Evolutionary conservation across 2,888 invertebrate species (phyloP), one percentile per base, ranked within the genome.

Genomic region (Epinotia nisella): DNA sequence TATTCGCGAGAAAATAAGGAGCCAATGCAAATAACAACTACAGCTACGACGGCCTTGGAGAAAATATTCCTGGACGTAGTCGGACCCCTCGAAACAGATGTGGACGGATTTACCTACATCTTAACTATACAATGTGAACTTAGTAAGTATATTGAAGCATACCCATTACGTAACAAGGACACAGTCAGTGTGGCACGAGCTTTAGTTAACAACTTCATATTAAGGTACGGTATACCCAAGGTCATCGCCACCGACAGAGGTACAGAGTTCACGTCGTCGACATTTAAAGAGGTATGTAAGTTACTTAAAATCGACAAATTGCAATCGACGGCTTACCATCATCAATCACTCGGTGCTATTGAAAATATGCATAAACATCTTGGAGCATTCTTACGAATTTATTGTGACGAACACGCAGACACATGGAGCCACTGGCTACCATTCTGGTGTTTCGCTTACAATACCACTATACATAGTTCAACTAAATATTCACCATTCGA

Each of bases 401-500:
- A 64, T n/a, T 51, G n/a, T 29, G 19, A 64, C 24, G 51, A 51
- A 29, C 51, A 35, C 41, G 35, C 56, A n/a, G 45, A 55, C 13
- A 49, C 61, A 3, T 78, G 78, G 76, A 70, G 73, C 19, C 13
- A 39, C 0, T 78, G 78, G 77, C 10, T 77, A 72, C 76, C 74
- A 10, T 78, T 64, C 49, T 77, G 77, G 77, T 74, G 71, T 64
- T 78, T 77, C 51, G 13, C 73, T 2, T 77, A 71, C 56, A 80
- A 80, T 51, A 80, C 70, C 15, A 73, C 75, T 2, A 72, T 78
- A 10, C 77, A 80, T 59, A 56, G 71, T 1, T 21, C 41, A 17
- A 79, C 77, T 1, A 75, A 76, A 58, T 78, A 74, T 67, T 71
- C 74, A 4, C 78, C 77, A 1, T 76, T 56, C 19, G 78, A 79